Percentiles rank a stretch among this genome's conserved stretches.
Evolutionary conservation across 2,797 vertebrate genomes (phyloP).

Genomic region (Uromys caudimaculatus): DNA sequence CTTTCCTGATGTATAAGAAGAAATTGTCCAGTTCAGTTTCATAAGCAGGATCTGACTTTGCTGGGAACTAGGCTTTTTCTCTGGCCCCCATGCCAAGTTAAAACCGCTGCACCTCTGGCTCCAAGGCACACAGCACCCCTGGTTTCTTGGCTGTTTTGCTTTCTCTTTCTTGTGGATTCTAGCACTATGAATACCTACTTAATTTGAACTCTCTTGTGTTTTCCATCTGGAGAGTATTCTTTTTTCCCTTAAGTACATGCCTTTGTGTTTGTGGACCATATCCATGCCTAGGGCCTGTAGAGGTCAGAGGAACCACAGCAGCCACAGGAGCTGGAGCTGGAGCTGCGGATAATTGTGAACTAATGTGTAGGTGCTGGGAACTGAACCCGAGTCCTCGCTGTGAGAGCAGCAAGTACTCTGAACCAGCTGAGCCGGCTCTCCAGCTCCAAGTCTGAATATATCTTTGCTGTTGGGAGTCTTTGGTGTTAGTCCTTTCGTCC

Average conservation of each 20-base stretch:
- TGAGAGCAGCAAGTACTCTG: neutral
- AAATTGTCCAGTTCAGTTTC: conserved; percentile 45
- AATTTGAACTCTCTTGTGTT: conserved; percentile 47
- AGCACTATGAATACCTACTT: neutral
- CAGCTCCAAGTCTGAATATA: neutral
- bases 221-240: neutral
- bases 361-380: neutral
- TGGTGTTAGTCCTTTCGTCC: conserved; percentile 18
- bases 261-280: neutral
- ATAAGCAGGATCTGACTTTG: conserved; percentile 20
- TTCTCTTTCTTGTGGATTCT: neutral
- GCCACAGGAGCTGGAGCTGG: neutral
- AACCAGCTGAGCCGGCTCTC: neutral
- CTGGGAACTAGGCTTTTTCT: conserved; percentile 5
- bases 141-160: neutral
- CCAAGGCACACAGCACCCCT: neutral
- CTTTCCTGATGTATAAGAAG: conserved; percentile 17
- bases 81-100: neutral
- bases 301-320: neutral
- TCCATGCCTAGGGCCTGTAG: neutral
- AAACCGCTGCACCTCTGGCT: neutral
- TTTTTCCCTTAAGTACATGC: conserved; percentile 14
- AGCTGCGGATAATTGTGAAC: neutral
- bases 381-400: neutral
- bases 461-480: neutral